phyloP scores from a whole-genome alignment of 2,113 vertebrate genomes.

The Electrona antarctica region DNA sequence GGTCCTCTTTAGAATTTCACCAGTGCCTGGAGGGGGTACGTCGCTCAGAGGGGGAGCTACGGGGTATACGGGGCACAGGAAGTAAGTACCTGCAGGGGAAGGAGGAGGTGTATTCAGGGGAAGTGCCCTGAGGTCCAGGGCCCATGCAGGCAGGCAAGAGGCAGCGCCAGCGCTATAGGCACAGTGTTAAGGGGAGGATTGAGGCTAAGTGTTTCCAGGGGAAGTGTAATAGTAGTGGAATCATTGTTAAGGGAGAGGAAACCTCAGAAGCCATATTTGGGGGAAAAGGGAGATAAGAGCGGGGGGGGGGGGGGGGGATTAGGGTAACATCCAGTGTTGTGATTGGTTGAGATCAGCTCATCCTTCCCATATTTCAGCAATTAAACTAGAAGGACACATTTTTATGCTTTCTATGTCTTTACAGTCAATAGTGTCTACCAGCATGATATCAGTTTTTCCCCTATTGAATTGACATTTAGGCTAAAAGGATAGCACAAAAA shows the following conservation, averaged over 20 bases:
- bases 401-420: too few relatives aligned
- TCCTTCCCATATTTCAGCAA: too few relatives aligned
- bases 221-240: conserved; percentile 47
- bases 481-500: too few relatives aligned
- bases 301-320: too few relatives aligned
- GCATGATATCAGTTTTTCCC: too few relatives aligned
- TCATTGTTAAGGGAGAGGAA: conserved; percentile 36
- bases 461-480: too few relatives aligned
- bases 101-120: conserved; percentile 55
- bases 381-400: too few relatives aligned
- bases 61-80: conserved; percentile 66
- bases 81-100: conserved; percentile 66
- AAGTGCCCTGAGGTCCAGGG: conserved; percentile 70
- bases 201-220: conserved; percentile 62
- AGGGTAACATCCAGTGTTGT: too few relatives aligned
- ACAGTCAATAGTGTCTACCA: too few relatives aligned
- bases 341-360: too few relatives aligned
- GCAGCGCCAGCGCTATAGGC: conserved; percentile 60
- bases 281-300: too few relatives aligned
- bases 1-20: conserved; percentile 65
- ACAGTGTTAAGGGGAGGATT: conserved; percentile 42
- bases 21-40: conserved; percentile 44
- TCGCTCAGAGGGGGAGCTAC: conserved; percentile 62
- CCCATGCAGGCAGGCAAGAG: conserved; percentile 43
- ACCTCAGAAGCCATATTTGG: conserved; percentile 15